Percentiles rank a stretch among this genome's conserved stretches.
Conservation (phyloP, 2,797 vertebrate species). For the Enteromius afrohamiltoni region DNA sequence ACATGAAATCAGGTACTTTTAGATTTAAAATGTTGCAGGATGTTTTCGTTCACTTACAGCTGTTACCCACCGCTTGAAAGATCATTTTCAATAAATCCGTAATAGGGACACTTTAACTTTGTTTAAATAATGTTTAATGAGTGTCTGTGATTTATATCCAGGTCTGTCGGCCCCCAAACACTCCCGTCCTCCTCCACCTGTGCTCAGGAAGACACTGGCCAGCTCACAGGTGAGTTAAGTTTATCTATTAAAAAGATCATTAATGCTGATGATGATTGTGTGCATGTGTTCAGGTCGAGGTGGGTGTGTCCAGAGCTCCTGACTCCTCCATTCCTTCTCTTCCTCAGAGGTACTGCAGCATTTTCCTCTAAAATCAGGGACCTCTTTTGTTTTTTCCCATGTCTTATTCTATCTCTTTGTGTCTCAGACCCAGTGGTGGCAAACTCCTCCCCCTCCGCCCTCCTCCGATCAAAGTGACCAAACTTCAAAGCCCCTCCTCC, state of each 20-base stretch:
- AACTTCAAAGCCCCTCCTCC: conserved; percentile 63
- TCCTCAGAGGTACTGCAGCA: conserved; percentile 65
- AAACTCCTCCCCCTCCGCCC: conserved; percentile 83
- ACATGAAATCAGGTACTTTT: too few relatives aligned
- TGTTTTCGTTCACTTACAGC: too few relatives aligned
- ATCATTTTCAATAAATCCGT: too few relatives aligned
- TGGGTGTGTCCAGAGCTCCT: neutral
- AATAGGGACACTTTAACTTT: neutral
- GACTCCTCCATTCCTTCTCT: conserved; percentile 60
- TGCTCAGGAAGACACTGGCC: neutral
- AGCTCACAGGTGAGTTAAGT: conserved; percentile 5
- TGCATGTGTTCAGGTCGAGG: conserved; percentile 29
- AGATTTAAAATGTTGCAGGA: too few relatives aligned
- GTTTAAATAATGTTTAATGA: neutral
- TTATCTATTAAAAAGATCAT: neutral
- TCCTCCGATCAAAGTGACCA: conserved; percentile 80
- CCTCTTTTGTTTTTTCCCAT: neutral
- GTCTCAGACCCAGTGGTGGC: conserved; percentile 76
- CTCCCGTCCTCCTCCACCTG: conserved; percentile 35
- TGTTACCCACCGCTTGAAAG: too few relatives aligned
- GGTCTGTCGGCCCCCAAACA: neutral
- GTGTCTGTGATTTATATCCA: neutral
- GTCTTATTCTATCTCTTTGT: conserved; percentile 4
- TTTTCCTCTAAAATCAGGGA: neutral
- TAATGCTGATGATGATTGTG: neutral